Base-by-base conservation (phyloP, 1,140 invertebrate genomes). In the Euglossa dilemma region DNA sequence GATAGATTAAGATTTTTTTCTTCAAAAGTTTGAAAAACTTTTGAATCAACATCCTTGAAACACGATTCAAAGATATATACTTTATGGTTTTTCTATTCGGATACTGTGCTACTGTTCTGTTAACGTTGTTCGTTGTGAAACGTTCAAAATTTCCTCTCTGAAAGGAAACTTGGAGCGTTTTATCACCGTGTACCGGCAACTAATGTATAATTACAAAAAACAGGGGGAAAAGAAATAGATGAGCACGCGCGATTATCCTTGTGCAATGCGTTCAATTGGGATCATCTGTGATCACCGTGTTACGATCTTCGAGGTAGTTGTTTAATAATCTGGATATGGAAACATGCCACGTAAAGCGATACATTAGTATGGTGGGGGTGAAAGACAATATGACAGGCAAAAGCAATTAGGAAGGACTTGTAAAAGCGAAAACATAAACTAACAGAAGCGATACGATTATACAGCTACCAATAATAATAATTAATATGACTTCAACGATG, bases 281-380 rank as follows among this genome's bases (percentile, higher is more conserved):
- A 28, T 70, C 45, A 28, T 25, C n/a, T 28, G 69, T 70, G 69
- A 52, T 70, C 25, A 25, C 18, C 20, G n/a, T 16, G 20, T 52
- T 18, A 52, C 28, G 14, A 28, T 36, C 25, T 28, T 12, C 25
- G 64, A 64, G 64, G 59, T 16, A 9, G 11, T 52, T 23, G 25
- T 11, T 56, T 45, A 25, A 18, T 61, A n/a, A 57, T 47, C 7
- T 28, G n/a, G 14, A 61, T 52, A 25, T 67, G 25, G 61, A 52
- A 67, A 18, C 79, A 81, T 82, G 72, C 80, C 59, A 82, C 63
- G 63, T 82, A 82, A 82, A 82, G 72, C 72, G 43, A 57, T 67
- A 67, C 45, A 43, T 45, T 77, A 77, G 52, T 20, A 20, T 57
- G n/a, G 52, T 82, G 54, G 43, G 43, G 9, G 45, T 57, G 36